These are phyloP conservation scores for Drosophila macrospina DNA, from an alignment of 2,888 invertebrate genomes.

Conservation along the genomic window DNA sequence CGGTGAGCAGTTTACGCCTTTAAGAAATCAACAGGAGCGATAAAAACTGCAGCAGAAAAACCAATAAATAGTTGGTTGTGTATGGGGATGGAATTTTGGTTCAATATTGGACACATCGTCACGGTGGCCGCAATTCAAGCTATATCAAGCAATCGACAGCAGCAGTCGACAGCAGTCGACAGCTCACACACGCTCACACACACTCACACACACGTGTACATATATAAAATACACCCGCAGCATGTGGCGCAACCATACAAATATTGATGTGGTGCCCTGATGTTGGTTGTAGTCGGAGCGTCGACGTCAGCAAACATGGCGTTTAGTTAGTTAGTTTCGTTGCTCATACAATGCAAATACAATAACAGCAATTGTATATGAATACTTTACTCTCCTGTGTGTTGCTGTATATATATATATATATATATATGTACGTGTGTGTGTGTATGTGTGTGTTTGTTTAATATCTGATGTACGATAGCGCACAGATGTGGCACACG, in stretches of 20 bases:
- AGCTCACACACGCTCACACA: slow-evolving; percentile 10
- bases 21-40: slow-evolving; percentile 22
- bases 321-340: slow-evolving; percentile 31
- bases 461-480: slow-evolving; percentile 49
- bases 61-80: slow-evolving; percentile 17
- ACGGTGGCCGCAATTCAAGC: slow-evolving; percentile 20
- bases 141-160: no score
- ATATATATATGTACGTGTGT: slow-evolving; percentile 7
- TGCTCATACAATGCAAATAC: slow-evolving; percentile 13
- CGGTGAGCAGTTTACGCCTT: slow-evolving; percentile 5
- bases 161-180: neutral
- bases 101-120: slow-evolving; percentile 52
- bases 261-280: slow-evolving; percentile 49
- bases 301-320: slow-evolving; percentile 23
- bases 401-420: no score
- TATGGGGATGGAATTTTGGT: slow-evolving; percentile 27
- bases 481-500: slow-evolving; percentile 37
- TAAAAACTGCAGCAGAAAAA: slow-evolving; percentile 22
- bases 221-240: slow-evolving; percentile 7
- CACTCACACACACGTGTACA: neutral
- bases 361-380: slow-evolving; percentile 6
- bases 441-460: slow-evolving; percentile 14
- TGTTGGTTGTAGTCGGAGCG: slow-evolving; percentile 15
- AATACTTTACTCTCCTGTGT: neutral
- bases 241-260: slow-evolving; percentile 48